These are phyloP conservation scores for Ginglymostoma cirratum DNA, from an alignment of 2,113 vertebrate species.

Conservation along the genomic window DNA sequence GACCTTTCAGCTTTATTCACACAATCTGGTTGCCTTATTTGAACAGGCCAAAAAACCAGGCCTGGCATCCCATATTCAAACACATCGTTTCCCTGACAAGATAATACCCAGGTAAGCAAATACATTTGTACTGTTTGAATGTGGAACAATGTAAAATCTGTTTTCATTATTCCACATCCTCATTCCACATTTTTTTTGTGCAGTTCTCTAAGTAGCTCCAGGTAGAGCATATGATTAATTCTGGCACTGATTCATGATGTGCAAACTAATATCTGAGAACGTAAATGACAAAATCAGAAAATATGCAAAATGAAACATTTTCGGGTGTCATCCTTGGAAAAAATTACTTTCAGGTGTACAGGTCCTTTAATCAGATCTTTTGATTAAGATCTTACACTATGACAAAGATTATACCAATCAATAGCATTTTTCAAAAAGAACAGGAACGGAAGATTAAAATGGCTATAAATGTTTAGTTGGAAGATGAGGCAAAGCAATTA, in stretches of 20 bases:
- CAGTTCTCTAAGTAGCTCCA: not conserved
- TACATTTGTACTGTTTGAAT: not conserved
- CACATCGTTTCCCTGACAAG: conserved; percentile 89
- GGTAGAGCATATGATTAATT: not conserved
- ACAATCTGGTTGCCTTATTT: conserved; percentile 93
- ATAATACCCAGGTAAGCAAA: conserved; percentile 80
- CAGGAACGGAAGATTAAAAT: not conserved
- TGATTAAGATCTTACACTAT: not conserved
- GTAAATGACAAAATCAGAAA: not conserved
- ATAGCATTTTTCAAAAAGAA: not conserved
- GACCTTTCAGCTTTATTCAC: conserved; percentile 94
- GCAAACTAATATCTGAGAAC: not conserved
- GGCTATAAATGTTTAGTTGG: not conserved
- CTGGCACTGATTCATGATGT: not conserved
- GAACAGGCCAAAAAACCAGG: conserved; percentile 96
- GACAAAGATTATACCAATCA: not conserved
- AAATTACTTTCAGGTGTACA: not conserved
- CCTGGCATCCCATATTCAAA: conserved; percentile 90
- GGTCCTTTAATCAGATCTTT: not conserved
- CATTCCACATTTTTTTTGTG: not conserved
- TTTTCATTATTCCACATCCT: not conserved
- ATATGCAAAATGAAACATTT: not conserved
- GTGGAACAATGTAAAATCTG: not conserved
- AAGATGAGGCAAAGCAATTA: not conserved
- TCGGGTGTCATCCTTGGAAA: not conserved